Percentiles rank a stretch among this genome's conserved stretches.
phyloP scores from a whole-genome alignment of 1,140 invertebrate genomes.

The Drosophila lacteicornis region DNA sequence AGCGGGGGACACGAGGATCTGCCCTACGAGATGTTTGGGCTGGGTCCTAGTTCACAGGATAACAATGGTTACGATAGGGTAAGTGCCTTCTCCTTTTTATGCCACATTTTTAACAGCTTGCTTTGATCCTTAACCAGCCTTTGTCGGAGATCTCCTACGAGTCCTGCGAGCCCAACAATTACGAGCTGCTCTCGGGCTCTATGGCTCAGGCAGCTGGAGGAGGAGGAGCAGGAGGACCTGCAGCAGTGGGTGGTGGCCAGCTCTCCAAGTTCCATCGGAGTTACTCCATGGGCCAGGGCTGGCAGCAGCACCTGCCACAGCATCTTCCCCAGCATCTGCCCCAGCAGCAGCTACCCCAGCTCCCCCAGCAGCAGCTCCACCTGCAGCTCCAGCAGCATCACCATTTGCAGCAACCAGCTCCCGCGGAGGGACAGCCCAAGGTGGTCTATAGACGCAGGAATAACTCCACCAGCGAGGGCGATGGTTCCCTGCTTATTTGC shows the following conservation, averaged over 20 bases:
- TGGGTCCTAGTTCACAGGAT: conserved; percentile 60
- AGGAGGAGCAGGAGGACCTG: conserved; percentile 13
- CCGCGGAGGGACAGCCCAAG: conserved; percentile 60
- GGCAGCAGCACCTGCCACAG: conserved; percentile 58
- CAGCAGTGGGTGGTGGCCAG: neutral
- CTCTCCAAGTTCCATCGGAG: conserved; percentile 84
- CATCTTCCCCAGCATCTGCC: conserved; percentile 16
- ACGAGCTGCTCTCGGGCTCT: conserved; percentile 64
- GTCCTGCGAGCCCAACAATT: conserved; percentile 79
- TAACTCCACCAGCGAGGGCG: conserved; percentile 79
- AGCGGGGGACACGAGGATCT: conserved; percentile 86
- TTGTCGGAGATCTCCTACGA: conserved; percentile 83
- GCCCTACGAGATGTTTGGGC: conserved; percentile 81
- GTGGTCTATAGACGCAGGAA: conserved; percentile 78
- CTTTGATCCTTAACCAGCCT: conserved; percentile 47
- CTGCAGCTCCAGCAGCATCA: conserved; percentile 23
- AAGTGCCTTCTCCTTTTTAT: conserved; percentile 7
- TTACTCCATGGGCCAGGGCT: conserved; percentile 84
- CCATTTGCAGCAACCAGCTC: neutral
- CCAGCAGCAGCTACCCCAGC: conserved; percentile 19
- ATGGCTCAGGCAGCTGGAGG: conserved; percentile 38
- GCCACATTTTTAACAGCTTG: too few relatives aligned
- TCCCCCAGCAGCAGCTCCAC: conserved; percentile 27
- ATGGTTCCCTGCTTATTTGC: conserved; percentile 91
- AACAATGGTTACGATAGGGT: conserved; percentile 76